Evolutionary conservation across 2,797 vertebrate species (phyloP).

Genomic region (Mionectes olivaceus): DNA sequence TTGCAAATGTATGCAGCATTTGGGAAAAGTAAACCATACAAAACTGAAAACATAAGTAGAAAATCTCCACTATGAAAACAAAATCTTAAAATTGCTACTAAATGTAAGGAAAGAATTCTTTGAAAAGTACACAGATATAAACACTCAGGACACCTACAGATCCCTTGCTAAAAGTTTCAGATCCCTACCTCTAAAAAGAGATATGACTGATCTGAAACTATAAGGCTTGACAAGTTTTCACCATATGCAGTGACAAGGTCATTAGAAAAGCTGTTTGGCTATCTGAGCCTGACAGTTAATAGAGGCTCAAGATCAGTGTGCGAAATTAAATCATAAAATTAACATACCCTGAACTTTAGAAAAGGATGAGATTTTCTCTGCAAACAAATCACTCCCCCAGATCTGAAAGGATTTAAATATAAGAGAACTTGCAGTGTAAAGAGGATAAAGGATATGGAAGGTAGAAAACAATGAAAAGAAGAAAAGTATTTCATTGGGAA

Average conservation of each 20-base stretch:
- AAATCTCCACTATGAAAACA: background rate
- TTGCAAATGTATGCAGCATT: slow-evolving; percentile 27
- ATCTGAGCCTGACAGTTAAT: background rate
- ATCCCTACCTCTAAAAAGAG: background rate
- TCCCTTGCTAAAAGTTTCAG: background rate
- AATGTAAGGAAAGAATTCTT: background rate
- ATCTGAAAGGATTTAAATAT: background rate
- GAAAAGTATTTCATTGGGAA: background rate
- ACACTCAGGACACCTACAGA: background rate
- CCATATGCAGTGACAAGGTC: background rate
- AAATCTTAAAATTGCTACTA: background rate
- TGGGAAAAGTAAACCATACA: slow-evolving; percentile 20
- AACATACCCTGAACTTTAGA: background rate
- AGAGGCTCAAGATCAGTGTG: background rate
- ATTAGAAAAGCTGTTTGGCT: background rate
- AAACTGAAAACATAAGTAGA: slow-evolving; percentile 26
- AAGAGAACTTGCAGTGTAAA: background rate
- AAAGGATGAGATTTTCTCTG: background rate
- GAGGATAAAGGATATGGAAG: background rate
- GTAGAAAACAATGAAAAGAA: background rate
- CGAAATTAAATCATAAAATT: background rate
- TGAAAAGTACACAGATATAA: background rate
- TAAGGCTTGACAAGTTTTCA: background rate
- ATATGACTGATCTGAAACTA: background rate
- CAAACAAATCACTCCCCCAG: background rate